These are phyloP conservation scores for Leptopilina syphax DNA, from an alignment of 2,888 invertebrate species.

Conservation along the genomic window DNA sequence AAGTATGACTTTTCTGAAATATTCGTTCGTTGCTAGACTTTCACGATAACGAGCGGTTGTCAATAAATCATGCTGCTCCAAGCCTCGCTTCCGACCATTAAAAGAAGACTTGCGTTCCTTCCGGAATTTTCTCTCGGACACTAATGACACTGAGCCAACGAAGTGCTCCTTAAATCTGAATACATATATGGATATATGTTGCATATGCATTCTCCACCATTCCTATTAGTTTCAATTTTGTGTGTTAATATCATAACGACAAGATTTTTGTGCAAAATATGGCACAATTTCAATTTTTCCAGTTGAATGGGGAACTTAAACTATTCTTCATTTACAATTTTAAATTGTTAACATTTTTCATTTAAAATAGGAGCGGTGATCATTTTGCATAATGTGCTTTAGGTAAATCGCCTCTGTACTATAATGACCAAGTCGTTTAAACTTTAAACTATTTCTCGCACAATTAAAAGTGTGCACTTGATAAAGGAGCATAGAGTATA, in stretches of 20 bases:
- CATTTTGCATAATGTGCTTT: background rate
- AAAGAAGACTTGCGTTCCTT: conserved; percentile 48
- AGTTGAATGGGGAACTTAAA: background rate
- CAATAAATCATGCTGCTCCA: conserved; percentile 70
- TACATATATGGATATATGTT: background rate
- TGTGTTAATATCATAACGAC: too few relatives aligned
- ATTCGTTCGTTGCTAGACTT: conserved; percentile 58
- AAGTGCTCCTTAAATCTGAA: background rate
- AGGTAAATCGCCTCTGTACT: background rate
- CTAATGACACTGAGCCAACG: conserved; percentile 56
- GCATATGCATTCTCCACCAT: too few relatives aligned
- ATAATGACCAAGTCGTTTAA: conserved; percentile 28
- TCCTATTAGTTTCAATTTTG: too few relatives aligned
- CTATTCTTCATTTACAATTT: background rate
- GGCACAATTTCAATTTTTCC: background rate
- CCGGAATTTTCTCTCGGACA: conserved; percentile 50
- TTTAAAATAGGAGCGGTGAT: background rate
- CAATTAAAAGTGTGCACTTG: conserved; percentile 24
- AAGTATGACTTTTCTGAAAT: conserved; percentile 6
- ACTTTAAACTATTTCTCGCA: conserved; percentile 31
- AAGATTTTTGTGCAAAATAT: too few relatives aligned
- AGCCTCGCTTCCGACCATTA: conserved; percentile 63
- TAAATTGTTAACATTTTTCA: background rate
- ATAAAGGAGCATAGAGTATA: conserved; percentile 31
- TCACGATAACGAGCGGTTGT: conserved; percentile 72